Evolutionary conservation across 1,140 invertebrate genomes (phyloP).

Genomic region (Phocides pigmalion): DNA sequence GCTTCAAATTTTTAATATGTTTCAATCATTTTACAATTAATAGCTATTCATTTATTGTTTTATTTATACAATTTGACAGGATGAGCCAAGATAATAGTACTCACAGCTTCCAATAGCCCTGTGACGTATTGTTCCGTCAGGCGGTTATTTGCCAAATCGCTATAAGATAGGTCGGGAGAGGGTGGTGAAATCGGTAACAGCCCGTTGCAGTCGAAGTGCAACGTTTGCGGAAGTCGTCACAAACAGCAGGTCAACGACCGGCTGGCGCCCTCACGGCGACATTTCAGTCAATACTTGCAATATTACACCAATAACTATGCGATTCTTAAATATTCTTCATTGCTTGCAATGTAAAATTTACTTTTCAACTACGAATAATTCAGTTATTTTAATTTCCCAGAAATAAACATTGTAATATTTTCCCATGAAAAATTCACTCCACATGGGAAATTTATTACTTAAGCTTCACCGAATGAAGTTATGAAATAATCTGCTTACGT

Average conservation of each 20-base stretch:
- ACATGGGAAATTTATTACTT: too few relatives aligned
- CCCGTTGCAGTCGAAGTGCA: constrained; percentile 52
- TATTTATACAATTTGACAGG: background rate
- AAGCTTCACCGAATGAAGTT: background rate
- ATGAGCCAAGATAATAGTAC: background rate
- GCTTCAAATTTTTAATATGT: too few relatives aligned
- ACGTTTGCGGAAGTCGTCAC: constrained; percentile 52
- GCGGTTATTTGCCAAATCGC: constrained; percentile 31
- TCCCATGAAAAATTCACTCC: too few relatives aligned
- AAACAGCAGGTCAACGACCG: constrained; percentile 56
- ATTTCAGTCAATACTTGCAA: constrained; percentile 20
- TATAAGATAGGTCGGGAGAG: constrained; percentile 45
- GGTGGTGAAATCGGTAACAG: constrained; percentile 38
- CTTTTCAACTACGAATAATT: background rate
- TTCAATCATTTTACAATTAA: too few relatives aligned
- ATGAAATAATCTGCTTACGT: background rate
- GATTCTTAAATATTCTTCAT: background rate
- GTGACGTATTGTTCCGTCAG: background rate
- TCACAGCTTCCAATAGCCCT: background rate
- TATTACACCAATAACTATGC: constrained; percentile 19
- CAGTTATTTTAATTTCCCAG: too few relatives aligned
- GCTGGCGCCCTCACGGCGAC: constrained; percentile 44
- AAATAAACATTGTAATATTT: too few relatives aligned
- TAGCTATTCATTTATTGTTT: background rate
- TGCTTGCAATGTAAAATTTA: background rate